Percentiles rank a stretch among this genome's conserved stretches.
These are phyloP conservation scores for Agrilus cyanescens DNA, from an alignment of 2,888 invertebrate genomes.

Conservation along the genomic window DNA sequence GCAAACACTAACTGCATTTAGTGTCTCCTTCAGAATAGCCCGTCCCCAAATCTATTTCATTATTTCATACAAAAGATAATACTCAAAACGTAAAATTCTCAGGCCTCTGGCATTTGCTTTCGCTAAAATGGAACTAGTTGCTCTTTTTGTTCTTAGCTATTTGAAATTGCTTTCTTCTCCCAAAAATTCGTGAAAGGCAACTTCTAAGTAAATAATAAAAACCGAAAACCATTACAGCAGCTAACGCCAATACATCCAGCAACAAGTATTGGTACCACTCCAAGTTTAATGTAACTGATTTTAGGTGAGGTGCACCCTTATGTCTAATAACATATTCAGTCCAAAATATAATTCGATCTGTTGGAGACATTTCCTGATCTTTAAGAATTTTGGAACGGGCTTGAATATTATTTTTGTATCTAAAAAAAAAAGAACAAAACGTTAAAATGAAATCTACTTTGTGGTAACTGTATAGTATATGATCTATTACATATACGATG, in stretches of 20 bases:
- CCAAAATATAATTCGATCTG: constrained; percentile 21
- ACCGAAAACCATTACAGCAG: background rate
- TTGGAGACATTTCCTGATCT: constrained; percentile 17
- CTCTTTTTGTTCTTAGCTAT: background rate
- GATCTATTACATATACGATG: no score
- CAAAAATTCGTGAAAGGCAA: constrained; percentile 1
- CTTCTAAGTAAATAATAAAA: background rate
- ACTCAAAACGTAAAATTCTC: no score
- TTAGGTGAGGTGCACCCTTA: constrained; percentile 16
- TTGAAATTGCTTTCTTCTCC: no score
- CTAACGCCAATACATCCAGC: constrained; percentile 14
- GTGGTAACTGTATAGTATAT: no score
- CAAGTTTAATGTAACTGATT: constrained; percentile 13
- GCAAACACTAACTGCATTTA: no score
- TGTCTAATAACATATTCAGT: constrained; percentile 18
- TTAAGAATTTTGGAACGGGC: constrained; percentile 14
- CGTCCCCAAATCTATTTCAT: no score
- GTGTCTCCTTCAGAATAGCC: no score
- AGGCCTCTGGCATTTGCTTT: no score
- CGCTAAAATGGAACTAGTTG: no score
- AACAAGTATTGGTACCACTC: constrained; percentile 17
- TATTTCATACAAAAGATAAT: no score
- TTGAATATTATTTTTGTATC: constrained; percentile 13
- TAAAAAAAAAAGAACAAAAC: constrained; percentile 3
- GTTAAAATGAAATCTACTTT: no score